Evolutionary conservation across 2,113 vertebrate genomes (phyloP).

Genomic region (Sminthopsis crassicaudata): DNA sequence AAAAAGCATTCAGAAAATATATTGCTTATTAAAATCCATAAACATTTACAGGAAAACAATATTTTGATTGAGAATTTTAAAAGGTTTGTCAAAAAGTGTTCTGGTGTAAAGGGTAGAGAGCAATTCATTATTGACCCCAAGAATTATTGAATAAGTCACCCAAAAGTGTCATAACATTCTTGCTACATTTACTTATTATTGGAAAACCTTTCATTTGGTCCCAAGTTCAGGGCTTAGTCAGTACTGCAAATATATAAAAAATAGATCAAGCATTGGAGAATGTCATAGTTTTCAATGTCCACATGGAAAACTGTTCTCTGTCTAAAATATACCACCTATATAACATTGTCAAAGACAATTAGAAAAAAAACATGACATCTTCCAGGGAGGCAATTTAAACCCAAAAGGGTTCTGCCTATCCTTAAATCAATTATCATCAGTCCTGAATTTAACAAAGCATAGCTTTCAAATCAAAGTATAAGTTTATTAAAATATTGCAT

Average conservation of each 20-base stretch:
- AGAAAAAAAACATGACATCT: background rate
- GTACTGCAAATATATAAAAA: background rate
- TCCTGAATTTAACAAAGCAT: background rate
- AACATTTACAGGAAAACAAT: background rate
- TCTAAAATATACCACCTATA: background rate
- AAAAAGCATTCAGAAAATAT: background rate
- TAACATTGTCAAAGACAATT: background rate
- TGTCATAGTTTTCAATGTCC: background rate
- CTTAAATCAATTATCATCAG: background rate
- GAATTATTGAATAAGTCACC: background rate
- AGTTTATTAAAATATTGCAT: background rate
- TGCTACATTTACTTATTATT: background rate
- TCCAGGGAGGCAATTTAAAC: background rate
- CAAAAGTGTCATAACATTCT: background rate
- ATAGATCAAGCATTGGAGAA: background rate
- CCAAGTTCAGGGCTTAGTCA: background rate
- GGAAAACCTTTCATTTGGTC: background rate
- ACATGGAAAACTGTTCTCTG: background rate
- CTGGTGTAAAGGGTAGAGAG: background rate
- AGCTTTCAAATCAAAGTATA: background rate
- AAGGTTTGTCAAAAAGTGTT: background rate
- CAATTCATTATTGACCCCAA: background rate
- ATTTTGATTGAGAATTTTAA: background rate
- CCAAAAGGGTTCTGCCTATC: background rate
- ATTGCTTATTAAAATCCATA: background rate